Evolutionary conservation across 64 coral and sea anemone genomes (phyloP), one percentile per base, ranked within the genome.

Genomic region (Cladopsammia gracilis): DNA sequence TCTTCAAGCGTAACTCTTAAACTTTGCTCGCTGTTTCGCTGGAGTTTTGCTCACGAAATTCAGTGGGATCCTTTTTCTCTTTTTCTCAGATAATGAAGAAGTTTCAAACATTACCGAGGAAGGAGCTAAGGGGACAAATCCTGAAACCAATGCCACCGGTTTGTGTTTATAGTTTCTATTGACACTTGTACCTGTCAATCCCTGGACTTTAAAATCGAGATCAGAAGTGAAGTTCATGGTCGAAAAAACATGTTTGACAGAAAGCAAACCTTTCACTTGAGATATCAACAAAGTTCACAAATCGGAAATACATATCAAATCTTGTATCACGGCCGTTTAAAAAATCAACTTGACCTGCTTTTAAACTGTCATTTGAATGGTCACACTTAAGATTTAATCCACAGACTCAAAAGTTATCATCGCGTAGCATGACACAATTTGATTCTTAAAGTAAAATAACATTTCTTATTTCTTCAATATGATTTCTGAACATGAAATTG

Each of bases 31-130:
- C 14, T 19, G 0, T 20, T 64, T 64, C 61, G 34, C 34, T 34
- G 34, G 34, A 64, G 61, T 64, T 64, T 64, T 13, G 12, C 12
- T 56, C 53, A 7, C 12, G 53, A 12, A 56, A 56, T 73, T 73
- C 42, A 4, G 3, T 7, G 47, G 46, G 47, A 70, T n/a, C 8
- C 18, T 83, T 12, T 18, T 83, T 64, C 45, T 62, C 34, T 83
- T 83, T 65, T 7, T 64, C 16, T 9, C 59, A 84, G 80, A 84
- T 47, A 84, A 68, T 64, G 80, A 84, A 46, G 80, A 67, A 48
- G 62, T 64, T 48, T 46, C 80, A 50, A n/a, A 50, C 42, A 18
- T n/a, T 23, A n/a, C 5, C 43, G 19, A 84, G 62, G 79, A 83
- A 47, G 62, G 43, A 84, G 44, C 44, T 46, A 10, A 64, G 3